These are phyloP conservation scores for Phylloscopus trochilus DNA, from an alignment of 2,113 vertebrate species.

Conservation along the genomic window DNA sequence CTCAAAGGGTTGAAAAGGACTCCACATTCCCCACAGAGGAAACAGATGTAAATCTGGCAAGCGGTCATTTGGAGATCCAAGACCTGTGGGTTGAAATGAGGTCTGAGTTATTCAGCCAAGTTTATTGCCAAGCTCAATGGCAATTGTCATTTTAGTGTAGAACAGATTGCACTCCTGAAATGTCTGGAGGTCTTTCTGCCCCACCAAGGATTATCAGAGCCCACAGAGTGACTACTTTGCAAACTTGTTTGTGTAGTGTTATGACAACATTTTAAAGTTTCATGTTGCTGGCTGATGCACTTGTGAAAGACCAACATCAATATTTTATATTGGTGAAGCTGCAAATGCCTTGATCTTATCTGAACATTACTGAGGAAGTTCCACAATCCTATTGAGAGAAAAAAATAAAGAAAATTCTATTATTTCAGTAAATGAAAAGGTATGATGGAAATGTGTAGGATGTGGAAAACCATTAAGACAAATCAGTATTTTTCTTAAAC, in stretches of 20 bases:
- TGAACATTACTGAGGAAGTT: background rate
- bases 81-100: slow-evolving; percentile 15
- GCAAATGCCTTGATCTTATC: background rate
- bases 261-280: background rate
- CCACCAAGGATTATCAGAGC: background rate
- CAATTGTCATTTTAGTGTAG: background rate
- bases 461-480: background rate
- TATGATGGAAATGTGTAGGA: background rate
- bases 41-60: slow-evolving; percentile 50
- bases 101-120: slow-evolving; percentile 13
- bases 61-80: slow-evolving; percentile 4
- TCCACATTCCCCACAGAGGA: slow-evolving; percentile 25
- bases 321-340: background rate
- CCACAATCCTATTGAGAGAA: background rate
- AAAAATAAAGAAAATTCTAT: background rate
- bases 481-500: background rate
- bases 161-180: background rate
- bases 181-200: background rate
- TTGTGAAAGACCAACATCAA: background rate
- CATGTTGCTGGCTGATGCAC: background rate
- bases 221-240: background rate
- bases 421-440: background rate
- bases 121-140: background rate
- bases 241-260: background rate
- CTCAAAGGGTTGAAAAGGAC: slow-evolving; percentile 44